These are phyloP conservation scores for Lophotriccus pileatus DNA, from an alignment of 2,797 vertebrate genomes.

Conservation along the genomic window DNA sequence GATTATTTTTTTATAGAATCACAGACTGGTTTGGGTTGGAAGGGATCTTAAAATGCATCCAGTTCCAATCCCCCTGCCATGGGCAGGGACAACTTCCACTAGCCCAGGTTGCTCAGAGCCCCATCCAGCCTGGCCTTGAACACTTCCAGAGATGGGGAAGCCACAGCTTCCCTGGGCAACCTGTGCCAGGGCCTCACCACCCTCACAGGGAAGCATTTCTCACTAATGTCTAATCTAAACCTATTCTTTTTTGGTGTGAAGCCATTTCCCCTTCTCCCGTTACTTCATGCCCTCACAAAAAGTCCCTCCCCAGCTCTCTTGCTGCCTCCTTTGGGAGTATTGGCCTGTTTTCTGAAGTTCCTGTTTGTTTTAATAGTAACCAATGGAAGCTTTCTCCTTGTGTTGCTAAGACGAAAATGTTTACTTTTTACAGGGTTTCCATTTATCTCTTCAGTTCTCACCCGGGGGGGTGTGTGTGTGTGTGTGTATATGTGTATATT, in stretches of 20 bases:
- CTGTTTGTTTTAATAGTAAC: neutral
- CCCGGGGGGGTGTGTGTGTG: neutral
- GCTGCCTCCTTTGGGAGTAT: neutral
- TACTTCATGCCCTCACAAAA: neutral
- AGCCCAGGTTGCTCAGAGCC: neutral
- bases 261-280: neutral
- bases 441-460: conserved; percentile 42
- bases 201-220: neutral
- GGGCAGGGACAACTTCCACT: neutral
- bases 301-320: neutral
- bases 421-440: conserved; percentile 4
- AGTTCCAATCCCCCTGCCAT: neutral
- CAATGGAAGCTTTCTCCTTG: neutral
- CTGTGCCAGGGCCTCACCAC: rapidly evolving
- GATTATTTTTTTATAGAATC: neutral
- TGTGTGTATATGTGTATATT: conserved; percentile 11
- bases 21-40: neutral
- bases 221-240: neutral
- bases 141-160: neutral
- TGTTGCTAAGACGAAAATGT: neutral
- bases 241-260: neutral
- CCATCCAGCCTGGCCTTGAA: neutral
- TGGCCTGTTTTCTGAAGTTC: neutral
- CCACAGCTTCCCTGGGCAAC: rapidly evolving
- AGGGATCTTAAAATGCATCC: neutral